Conservation (phyloP, 1,140 invertebrate species). For the Heliconius hermathena region DNA sequence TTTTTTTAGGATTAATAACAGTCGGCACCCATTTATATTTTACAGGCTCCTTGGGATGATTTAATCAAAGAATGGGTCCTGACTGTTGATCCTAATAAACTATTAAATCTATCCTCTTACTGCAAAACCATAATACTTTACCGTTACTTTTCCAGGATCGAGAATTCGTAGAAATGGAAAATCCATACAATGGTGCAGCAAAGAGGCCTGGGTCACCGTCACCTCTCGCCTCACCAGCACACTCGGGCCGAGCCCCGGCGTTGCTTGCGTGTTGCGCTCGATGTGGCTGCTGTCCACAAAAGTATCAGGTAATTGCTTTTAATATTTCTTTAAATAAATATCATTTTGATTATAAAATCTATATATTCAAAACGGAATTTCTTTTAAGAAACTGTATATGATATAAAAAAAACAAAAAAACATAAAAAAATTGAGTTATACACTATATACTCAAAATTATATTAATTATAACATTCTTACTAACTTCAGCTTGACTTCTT, state of each 20-base stretch:
- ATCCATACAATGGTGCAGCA: constrained; percentile 94
- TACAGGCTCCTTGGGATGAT: too few relatives aligned
- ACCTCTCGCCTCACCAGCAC: constrained; percentile 92
- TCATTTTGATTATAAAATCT: not conserved
- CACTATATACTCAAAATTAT: not conserved
- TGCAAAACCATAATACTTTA: not conserved
- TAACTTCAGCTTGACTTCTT: not conserved
- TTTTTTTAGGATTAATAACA: too few relatives aligned
- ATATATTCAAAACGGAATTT: too few relatives aligned
- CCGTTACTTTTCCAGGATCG: constrained; percentile 88
- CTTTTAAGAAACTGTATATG: too few relatives aligned
- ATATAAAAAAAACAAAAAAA: too few relatives aligned
- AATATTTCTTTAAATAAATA: not conserved
- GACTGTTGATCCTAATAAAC: too few relatives aligned
- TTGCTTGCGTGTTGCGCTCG: constrained; percentile 90
- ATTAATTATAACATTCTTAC: not conserved
- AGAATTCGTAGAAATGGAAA: constrained; percentile 97
- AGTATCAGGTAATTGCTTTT: constrained; percentile 87
- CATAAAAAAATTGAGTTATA: too few relatives aligned
- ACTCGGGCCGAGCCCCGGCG: constrained; percentile 89
- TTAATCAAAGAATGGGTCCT: too few relatives aligned
- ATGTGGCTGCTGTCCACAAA: constrained; percentile 90
- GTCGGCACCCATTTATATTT: too few relatives aligned
- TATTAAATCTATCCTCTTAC: too few relatives aligned
- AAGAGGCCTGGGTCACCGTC: constrained; percentile 94